phyloP scores from a whole-genome alignment of 2,113 vertebrate genomes.

The Ardeotis arabs region DNA sequence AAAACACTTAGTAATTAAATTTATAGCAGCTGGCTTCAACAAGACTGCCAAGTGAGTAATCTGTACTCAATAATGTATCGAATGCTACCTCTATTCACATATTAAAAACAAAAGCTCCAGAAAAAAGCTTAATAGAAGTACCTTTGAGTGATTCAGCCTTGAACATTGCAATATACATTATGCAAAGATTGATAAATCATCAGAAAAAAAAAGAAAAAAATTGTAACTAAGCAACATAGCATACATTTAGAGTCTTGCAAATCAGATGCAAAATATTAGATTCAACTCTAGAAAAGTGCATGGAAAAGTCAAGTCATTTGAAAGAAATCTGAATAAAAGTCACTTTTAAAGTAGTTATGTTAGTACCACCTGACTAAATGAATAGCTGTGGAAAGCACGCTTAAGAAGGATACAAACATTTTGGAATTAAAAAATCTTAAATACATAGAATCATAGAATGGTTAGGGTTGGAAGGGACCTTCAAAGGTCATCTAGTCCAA shows the following conservation, averaged over 20 bases:
- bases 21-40: background rate
- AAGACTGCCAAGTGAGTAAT: background rate
- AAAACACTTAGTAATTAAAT: background rate
- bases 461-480: too few species aligned
- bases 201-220: background rate
- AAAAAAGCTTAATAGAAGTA: background rate
- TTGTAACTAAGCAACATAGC: background rate
- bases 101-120: background rate
- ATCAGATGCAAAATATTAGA: background rate
- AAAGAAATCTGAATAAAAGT: background rate
- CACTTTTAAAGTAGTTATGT: background rate
- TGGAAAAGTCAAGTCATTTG: background rate
- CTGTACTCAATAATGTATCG: slow-evolving; percentile 7
- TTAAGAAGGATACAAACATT: background rate
- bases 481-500: too few species aligned
- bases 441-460: background rate
- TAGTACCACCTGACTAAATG: background rate
- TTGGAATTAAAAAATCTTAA: background rate
- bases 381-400: background rate
- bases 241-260: background rate
- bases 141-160: background rate
- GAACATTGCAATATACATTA: background rate
- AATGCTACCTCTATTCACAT: background rate
- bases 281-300: background rate
- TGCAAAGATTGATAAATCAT: background rate